Evolutionary conservation across 2,113 vertebrate species (phyloP).

Genomic region (Chlamydotis undulata): DNA sequence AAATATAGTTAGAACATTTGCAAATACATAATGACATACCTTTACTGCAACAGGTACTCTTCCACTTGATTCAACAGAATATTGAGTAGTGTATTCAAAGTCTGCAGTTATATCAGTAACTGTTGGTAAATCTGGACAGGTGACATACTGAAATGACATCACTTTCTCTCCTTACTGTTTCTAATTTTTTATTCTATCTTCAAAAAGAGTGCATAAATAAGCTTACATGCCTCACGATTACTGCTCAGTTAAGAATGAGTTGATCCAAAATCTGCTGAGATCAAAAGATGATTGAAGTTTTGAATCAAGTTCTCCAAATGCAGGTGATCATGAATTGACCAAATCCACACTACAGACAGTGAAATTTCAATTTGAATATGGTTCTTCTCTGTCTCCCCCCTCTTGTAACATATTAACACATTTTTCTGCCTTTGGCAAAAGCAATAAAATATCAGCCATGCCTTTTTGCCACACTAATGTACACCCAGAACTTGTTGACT

Average conservation of each 20-base stretch:
- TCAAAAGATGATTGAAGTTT: not conserved
- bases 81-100: not conserved
- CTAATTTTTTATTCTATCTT: not conserved
- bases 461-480: not conserved
- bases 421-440: not conserved
- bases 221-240: not conserved
- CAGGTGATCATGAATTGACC: not conserved
- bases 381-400: not conserved
- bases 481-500: not conserved
- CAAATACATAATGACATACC: not conserved
- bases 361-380: not conserved
- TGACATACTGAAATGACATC: not conserved
- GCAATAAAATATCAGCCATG: not conserved
- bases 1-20: conserved; percentile 1
- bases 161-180: not conserved
- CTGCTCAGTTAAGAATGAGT: not conserved
- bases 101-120: not conserved
- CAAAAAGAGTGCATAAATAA: not conserved
- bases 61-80: conserved; percentile 5
- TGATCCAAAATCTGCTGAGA: not conserved
- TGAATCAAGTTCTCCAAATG: not conserved
- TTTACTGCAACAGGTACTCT: not conserved
- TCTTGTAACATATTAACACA: not conserved
- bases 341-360: not conserved
- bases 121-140: not conserved